A percentile compares a stretch with the other conserved stretches of the same genome.
Conservation (phyloP, 1,140 invertebrate genomes). For the Bombus terrestris region DNA sequence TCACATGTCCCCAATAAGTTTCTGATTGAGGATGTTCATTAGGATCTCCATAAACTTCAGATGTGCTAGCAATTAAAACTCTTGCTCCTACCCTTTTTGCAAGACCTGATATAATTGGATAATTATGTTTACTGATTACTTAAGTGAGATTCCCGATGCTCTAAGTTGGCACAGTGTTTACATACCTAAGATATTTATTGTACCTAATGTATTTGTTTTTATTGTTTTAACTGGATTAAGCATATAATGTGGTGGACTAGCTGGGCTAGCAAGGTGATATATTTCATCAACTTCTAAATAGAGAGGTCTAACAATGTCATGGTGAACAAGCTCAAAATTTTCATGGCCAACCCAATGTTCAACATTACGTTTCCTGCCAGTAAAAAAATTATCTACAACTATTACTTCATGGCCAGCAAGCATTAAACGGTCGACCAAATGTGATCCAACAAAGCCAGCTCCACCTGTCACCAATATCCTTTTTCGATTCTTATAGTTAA, state of each 20-base stretch:
- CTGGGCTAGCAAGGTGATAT: constrained; percentile 99
- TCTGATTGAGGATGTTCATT: constrained; percentile 97
- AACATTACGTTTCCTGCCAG: constrained; percentile 97
- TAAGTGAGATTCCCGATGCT: neutral
- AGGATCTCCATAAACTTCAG: constrained; percentile 99
- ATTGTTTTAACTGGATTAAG: constrained; percentile 99
- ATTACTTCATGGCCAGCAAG: constrained; percentile 98
- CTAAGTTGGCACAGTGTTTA: neutral
- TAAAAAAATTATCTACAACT: constrained; percentile 99
- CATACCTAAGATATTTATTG: constrained; percentile 99
- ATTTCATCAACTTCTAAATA: constrained; percentile 99
- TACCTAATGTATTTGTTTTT: constrained; percentile 99
- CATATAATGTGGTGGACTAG: constrained; percentile 99
- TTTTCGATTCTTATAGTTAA: constrained; percentile 95
- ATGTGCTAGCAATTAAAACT: constrained; percentile 98
- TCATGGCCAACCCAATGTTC: constrained; percentile 99
- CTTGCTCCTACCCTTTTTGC: constrained; percentile 97
- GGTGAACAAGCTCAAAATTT: constrained; percentile 99
- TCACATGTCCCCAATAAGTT: constrained; percentile 99
- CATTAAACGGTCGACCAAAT: constrained; percentile 98
- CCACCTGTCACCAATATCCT: constrained; percentile 97
- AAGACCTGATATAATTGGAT: constrained; percentile 85
- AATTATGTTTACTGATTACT: neutral
- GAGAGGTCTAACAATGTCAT: constrained; percentile 99
- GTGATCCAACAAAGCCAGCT: constrained; percentile 99